Evolutionary conservation across 1,140 invertebrate genomes (phyloP).

Genomic region (Bombus picipes): DNA sequence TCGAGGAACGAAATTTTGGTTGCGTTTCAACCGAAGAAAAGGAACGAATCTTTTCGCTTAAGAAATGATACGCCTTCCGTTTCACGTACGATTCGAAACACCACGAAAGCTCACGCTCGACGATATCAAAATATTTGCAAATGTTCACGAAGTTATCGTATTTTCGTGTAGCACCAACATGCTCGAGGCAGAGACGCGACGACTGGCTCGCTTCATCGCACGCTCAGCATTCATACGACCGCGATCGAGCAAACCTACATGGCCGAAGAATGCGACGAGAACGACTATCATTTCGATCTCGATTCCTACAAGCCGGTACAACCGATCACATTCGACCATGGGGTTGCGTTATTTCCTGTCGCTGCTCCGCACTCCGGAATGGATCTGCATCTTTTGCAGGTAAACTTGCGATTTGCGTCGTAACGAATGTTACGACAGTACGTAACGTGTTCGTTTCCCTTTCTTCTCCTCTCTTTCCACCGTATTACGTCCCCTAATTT

Average conservation of each 20-base stretch:
- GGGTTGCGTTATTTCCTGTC: constrained; percentile 92
- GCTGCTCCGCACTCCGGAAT: constrained; percentile 85
- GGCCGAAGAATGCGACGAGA: constrained; percentile 83
- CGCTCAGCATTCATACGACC: constrained; percentile 83
- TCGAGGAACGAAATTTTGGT: no score
- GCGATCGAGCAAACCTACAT: constrained; percentile 83
- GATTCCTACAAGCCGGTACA: constrained; percentile 94
- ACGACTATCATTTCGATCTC: constrained; percentile 87
- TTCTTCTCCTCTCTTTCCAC: neutral
- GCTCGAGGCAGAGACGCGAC: constrained; percentile 84
- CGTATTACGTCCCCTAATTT: no score
- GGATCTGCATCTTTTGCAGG: constrained; percentile 91
- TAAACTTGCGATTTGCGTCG: constrained; percentile 66
- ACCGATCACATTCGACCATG: constrained; percentile 92
- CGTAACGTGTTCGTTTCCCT: no score
- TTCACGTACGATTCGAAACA: no score
- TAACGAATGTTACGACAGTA: neutral
- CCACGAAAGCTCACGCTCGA: neutral
- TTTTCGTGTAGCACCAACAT: constrained; percentile 88
- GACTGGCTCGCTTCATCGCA: constrained; percentile 76
- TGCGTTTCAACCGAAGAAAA: no score
- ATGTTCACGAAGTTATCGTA: constrained; percentile 51
- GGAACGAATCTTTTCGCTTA: neutral
- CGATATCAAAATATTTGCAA: neutral
- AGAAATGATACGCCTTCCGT: neutral